These are phyloP conservation scores for Rissa tridactyla DNA, from an alignment of 2,113 vertebrate species.

Conservation along the genomic window DNA sequence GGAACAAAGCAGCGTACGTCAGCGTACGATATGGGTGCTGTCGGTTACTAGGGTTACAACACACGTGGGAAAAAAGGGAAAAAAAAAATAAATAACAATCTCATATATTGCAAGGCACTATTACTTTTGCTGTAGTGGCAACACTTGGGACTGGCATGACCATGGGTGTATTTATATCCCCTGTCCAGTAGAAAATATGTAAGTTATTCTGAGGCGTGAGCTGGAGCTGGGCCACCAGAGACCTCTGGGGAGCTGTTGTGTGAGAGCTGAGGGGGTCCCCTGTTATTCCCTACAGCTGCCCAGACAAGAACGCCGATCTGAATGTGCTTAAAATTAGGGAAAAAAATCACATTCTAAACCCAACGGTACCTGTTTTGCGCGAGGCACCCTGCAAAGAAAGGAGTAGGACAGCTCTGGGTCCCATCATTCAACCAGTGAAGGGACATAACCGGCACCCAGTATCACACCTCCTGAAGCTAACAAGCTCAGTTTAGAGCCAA, in stretches of 20 bases:
- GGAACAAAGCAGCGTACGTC: background rate
- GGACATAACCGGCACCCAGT: background rate
- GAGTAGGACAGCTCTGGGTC: background rate
- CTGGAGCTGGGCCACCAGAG: background rate
- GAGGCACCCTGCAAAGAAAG: background rate
- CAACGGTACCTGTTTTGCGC: background rate
- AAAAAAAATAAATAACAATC: background rate
- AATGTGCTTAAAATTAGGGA: background rate
- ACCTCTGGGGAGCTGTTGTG: background rate
- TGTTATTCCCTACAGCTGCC: background rate
- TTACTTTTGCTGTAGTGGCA: background rate
- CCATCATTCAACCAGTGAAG: background rate
- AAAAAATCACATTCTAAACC: background rate
- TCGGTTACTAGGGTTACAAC: constrained; percentile 31
- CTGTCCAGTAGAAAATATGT: background rate
- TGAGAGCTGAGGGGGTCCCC: background rate
- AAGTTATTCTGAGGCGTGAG: background rate
- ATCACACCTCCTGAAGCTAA: background rate
- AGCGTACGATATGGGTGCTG: background rate
- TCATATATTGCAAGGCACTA: background rate
- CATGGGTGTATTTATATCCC: constrained; percentile 14
- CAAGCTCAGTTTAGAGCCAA: background rate
- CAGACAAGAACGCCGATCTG: background rate
- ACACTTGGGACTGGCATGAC: background rate
- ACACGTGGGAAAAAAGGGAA: background rate